Conservation (phyloP, 2,888 invertebrate genomes). For the Stegophylla sp. region DNA sequence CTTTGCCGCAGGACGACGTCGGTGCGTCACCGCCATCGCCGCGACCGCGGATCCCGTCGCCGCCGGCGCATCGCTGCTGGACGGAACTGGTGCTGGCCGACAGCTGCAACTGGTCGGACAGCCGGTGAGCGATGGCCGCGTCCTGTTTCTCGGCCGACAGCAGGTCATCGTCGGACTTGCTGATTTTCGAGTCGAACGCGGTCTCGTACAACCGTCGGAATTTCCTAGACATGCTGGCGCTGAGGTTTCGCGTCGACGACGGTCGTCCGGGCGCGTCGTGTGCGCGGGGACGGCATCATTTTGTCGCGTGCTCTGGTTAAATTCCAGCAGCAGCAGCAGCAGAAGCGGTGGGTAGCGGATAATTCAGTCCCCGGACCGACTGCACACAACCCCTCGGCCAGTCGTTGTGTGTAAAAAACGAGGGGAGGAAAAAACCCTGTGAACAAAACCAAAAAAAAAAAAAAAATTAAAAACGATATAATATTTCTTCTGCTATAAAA, state of each 20-base stretch:
- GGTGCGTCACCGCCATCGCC: neutral
- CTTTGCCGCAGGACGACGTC: conserved; percentile 68
- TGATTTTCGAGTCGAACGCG: conserved; percentile 86
- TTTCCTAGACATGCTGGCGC: conserved; percentile 44
- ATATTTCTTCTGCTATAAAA: too few relatives aligned
- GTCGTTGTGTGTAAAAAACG: too few relatives aligned
- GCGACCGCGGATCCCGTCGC: conserved; percentile 16
- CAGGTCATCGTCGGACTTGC: conserved; percentile 67
- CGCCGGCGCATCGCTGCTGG: conserved; percentile 64
- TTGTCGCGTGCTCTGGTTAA: neutral
- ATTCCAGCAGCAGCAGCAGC: too few relatives aligned
- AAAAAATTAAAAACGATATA: too few relatives aligned
- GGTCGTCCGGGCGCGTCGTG: neutral
- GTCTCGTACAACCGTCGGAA: conserved; percentile 83
- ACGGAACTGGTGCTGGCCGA: conserved; percentile 71
- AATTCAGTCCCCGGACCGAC: too few relatives aligned
- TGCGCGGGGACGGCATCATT: neutral
- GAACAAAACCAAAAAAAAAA: too few relatives aligned
- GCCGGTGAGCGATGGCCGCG: conserved; percentile 23
- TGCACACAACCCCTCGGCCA: too few relatives aligned
- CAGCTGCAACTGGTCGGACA: conserved; percentile 63
- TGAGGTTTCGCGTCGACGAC: neutral
- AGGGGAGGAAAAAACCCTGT: too few relatives aligned
- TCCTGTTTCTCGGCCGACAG: conserved; percentile 47
- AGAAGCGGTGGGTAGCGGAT: too few relatives aligned